Evolutionary conservation across 1,140 invertebrate species (phyloP), one percentile per base, ranked within the genome.

Genomic region (Trinorchestia longiramus): DNA sequence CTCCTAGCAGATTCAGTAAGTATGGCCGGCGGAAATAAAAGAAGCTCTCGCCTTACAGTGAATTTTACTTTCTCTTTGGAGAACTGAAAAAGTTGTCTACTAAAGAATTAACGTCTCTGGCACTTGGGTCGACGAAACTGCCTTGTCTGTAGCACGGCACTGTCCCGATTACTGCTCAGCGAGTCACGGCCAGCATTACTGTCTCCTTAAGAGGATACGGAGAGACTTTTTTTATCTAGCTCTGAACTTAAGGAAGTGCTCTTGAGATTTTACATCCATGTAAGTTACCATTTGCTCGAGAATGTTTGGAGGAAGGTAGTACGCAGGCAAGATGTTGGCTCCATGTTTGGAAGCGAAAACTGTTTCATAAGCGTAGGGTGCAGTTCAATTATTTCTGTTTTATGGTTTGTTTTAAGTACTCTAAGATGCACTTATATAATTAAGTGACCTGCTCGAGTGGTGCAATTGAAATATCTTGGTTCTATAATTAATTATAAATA

Each of bases 21-120:
- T 43, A 90, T 77, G 43, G 88, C 88, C 11, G 88, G 4, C 88
- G 88, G 43, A 43, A 43, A 42, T 28, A 90, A 90, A 90, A 90
- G 88, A 43, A 41, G 41, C 41, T 90, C 88, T 42, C 8, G 23
- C 41, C 15, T 90, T 90, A 90, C 88, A 43, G 88, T 42, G 41
- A 41, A 90, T 42, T 90, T 42, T 15, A 90, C 43, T 90, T 42
- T 19, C n/a, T 90, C 36, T 41, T 43, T 42, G 43, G 88, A 42
- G 88, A 43, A 41, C 11, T 4, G 36, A 77, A 43, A 90, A 90
- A 90, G 36, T 90, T 90, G n/a, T 43, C 88, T 42, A 41, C 88
- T 90, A 90, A 90, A 43, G 88, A 90, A 90, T 90, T 90, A 90
- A 90, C n/a, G 88, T 42, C 41, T 41, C n/a, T 42, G 36, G 88